Conservation (phyloP, 2,888 invertebrate species). For the Melanophora roralis region DNA sequence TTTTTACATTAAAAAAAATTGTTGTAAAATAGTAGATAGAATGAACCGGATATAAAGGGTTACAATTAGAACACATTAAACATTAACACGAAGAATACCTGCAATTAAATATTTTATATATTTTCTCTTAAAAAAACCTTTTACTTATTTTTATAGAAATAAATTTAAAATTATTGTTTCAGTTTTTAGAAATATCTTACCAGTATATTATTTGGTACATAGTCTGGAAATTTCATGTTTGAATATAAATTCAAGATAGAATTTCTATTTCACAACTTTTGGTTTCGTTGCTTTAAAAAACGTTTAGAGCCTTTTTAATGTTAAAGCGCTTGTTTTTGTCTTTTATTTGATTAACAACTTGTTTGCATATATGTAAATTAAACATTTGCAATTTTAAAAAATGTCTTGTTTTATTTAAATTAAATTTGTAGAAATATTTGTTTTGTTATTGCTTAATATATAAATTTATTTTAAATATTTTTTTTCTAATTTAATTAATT, state of each 20-base stretch:
- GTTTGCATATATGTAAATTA: background rate
- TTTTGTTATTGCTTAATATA: background rate
- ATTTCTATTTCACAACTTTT: conserved; percentile 1
- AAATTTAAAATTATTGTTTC: background rate
- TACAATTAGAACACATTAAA: too few species aligned
- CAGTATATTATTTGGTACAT: conserved; percentile 75
- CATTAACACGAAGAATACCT: too few species aligned
- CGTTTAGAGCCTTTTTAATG: conserved; percentile 14
- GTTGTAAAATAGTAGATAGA: too few species aligned
- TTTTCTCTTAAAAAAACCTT: background rate
- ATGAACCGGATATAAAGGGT: too few species aligned
- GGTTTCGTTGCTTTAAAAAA: conserved; percentile 17
- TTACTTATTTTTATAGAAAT: too few species aligned
- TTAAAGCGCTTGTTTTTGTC: conserved; percentile 43
- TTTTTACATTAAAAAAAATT: too few species aligned
- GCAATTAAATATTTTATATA: too few species aligned
- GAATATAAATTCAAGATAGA: conserved; percentile 48
- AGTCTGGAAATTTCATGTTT: conserved; percentile 75
- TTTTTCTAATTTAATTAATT: background rate
- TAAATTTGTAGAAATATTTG: background rate
- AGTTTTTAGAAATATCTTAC: conserved; percentile 67
- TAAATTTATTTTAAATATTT: background rate
- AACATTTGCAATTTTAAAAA: conserved; percentile 14
- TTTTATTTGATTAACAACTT: background rate
- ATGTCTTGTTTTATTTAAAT: background rate